A percentile compares a stretch with the other conserved stretches of the same genome.
phyloP scores from a whole-genome alignment of 1,140 invertebrate species.

The Listronotus oregonensis region DNA sequence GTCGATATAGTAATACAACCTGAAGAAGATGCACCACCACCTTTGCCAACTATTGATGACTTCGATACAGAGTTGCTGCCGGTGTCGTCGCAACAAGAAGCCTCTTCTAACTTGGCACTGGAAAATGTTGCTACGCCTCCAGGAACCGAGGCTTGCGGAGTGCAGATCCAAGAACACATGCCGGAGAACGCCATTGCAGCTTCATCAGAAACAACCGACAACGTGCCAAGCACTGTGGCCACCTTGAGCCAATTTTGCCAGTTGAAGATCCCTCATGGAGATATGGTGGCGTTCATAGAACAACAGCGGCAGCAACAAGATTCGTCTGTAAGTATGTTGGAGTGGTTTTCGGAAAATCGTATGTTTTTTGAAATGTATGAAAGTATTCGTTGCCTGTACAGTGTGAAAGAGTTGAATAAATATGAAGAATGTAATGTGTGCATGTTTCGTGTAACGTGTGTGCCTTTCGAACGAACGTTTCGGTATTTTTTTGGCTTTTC shows the following conservation, averaged over 20 bases:
- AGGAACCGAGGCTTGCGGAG: not conserved
- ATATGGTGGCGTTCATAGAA: not conserved
- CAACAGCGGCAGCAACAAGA: not conserved
- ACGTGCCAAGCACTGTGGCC: not conserved
- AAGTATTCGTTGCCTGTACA: not conserved
- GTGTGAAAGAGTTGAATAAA: not conserved
- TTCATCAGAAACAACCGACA: not conserved
- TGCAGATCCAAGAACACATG: not conserved
- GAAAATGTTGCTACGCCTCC: constrained; percentile 1
- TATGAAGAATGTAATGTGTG: constrained; percentile 1
- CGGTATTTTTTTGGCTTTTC: no score
- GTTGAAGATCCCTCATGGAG: not conserved
- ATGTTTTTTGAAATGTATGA: constrained; percentile 2
- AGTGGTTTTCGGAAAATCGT: constrained; percentile 1
- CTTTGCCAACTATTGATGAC: not conserved
- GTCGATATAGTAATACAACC: not conserved
- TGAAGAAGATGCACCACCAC: not conserved
- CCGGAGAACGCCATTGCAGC: not conserved
- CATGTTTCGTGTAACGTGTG: not conserved
- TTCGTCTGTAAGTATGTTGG: not conserved
- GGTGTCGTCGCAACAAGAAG: not conserved
- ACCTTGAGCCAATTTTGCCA: not conserved
- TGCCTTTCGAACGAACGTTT: not conserved
- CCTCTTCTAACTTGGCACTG: not conserved
- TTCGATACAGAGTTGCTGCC: not conserved